phyloP scores from a whole-genome alignment of 1,140 invertebrate genomes.

The Drosophila ananassae region DNA sequence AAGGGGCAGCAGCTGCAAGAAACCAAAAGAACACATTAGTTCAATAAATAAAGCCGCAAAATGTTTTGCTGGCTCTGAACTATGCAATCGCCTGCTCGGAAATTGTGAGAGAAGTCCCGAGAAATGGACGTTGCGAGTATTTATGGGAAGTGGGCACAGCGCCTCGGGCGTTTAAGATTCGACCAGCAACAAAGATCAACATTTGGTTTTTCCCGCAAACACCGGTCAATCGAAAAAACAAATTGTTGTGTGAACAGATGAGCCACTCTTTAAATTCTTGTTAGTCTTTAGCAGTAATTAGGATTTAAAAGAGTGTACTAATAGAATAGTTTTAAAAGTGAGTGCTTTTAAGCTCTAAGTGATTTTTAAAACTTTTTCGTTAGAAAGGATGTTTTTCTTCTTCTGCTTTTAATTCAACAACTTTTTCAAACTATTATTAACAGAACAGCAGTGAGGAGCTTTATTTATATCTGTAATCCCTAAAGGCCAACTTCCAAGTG shows the following conservation, averaged over 20 bases:
- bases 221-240: constrained; percentile 1
- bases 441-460: constrained; percentile 8
- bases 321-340: background rate
- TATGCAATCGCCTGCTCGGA: constrained; percentile 33
- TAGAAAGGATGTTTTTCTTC: background rate
- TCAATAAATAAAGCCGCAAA: constrained; percentile 54
- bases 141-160: constrained; percentile 16
- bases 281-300: background rate
- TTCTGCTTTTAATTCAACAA: constrained; percentile 22
- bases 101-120: constrained; percentile 19
- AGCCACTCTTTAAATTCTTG: no score
- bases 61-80: constrained; percentile 16
- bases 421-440: constrained; percentile 33
- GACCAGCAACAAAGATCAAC: constrained; percentile 15
- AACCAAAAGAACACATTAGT: constrained; percentile 45
- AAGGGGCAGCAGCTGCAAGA: constrained; percentile 24
- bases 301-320: no score
- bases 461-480: constrained; percentile 4
- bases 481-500: constrained; percentile 3
- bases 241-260: constrained; percentile 2
- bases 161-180: constrained; percentile 9
- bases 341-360: background rate
- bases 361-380: background rate
- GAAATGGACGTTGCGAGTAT: constrained; percentile 32
- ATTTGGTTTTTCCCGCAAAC: constrained; percentile 9